Percentiles rank a stretch among this genome's conserved stretches.
These are phyloP conservation scores for Oncorhynchus masou DNA, from an alignment of 2,113 vertebrate genomes.

Conservation along the genomic window DNA sequence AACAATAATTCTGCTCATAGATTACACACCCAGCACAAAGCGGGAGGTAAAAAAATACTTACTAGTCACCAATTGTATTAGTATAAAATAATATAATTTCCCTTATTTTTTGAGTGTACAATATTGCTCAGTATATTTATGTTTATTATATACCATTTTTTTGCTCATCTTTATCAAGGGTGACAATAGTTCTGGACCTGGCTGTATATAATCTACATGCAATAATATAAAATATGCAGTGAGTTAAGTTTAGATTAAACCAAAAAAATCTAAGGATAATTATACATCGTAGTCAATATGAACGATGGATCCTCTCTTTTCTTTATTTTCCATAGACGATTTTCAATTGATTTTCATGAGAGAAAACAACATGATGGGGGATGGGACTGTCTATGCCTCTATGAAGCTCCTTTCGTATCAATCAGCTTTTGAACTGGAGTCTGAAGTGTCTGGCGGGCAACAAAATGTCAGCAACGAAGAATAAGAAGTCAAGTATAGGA, in stretches of 20 bases:
- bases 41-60: too few species aligned
- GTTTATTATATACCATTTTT: too few species aligned
- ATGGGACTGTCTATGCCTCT: neutral
- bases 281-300: neutral
- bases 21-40: too few species aligned
- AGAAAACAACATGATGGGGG: neutral
- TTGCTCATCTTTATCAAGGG: too few species aligned
- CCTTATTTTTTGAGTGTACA: too few species aligned
- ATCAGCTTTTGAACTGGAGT: neutral
- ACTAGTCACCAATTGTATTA: too few species aligned
- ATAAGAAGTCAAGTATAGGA: neutral
- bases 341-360: neutral
- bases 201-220: neutral
- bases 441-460: neutral
- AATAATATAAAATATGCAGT: neutral
- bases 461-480: neutral
- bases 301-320: neutral
- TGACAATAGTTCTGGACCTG: too few species aligned
- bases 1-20: too few species aligned
- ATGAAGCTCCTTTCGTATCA: neutral
- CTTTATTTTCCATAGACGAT: neutral
- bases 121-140: too few species aligned
- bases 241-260: neutral
- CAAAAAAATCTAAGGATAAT: neutral
- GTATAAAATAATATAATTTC: too few species aligned